A percentile compares a stretch with the other conserved stretches of the same genome.
phyloP scores from a whole-genome alignment of 2,888 invertebrate genomes.

The Lottia scabra region DNA sequence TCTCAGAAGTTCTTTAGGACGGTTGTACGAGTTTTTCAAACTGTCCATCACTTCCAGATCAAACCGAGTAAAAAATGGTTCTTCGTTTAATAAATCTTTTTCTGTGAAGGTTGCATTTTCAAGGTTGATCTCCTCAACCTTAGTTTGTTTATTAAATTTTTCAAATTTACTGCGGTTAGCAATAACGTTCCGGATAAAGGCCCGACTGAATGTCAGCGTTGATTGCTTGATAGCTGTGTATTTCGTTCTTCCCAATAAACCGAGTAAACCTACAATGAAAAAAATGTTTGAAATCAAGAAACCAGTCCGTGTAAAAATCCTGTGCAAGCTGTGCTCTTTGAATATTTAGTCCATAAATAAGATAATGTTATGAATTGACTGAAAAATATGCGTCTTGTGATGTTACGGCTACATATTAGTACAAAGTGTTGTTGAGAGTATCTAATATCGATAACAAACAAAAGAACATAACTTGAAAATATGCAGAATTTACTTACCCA shows the following conservation, averaged over 20 bases:
- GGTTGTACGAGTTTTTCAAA: conserved; percentile 38
- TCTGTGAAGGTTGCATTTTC: conserved; percentile 14
- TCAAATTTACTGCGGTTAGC: background rate
- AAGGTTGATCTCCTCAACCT: conserved; percentile 5
- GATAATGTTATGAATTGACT: too few species aligned
- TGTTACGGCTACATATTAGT: too few species aligned
- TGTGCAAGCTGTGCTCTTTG: too few species aligned
- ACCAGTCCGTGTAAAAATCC: too few species aligned
- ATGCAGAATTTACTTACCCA: conserved; percentile 35
- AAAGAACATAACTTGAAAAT: too few species aligned
- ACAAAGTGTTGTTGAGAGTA: too few species aligned
- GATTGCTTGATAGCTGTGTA: background rate
- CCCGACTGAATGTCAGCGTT: background rate
- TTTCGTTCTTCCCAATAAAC: conserved; percentile 24
- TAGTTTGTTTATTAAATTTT: background rate
- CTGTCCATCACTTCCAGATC: conserved; percentile 48
- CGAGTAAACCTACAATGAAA: conserved; percentile 26
- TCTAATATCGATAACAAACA: too few species aligned
- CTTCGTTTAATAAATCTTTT: background rate
- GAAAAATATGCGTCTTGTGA: too few species aligned
- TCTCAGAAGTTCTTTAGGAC: conserved; percentile 42
- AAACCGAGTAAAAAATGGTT: conserved; percentile 41
- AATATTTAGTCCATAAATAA: too few species aligned
- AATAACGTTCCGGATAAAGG: background rate
- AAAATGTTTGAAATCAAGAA: background rate